Evolutionary conservation across 2,888 invertebrate genomes (phyloP).

Genomic region (Proisotoma minuta): DNA sequence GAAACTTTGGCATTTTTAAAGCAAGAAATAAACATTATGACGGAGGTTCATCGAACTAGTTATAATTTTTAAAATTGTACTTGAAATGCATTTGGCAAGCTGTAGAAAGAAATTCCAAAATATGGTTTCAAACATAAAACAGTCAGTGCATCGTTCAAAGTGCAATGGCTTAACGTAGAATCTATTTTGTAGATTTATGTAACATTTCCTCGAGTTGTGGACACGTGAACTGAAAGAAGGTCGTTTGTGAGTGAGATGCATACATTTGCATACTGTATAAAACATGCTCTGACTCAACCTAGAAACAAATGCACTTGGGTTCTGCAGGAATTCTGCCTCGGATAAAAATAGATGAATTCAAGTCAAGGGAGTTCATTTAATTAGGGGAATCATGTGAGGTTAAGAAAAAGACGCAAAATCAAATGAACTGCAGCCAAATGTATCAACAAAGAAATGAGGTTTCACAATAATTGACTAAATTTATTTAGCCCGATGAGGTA

Average conservation of each 20-base stretch:
- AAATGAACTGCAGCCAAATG: constrained; percentile 20
- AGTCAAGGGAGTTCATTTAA: constrained; percentile 26
- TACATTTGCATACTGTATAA: not conserved
- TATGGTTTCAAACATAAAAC: not conserved
- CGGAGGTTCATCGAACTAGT: not conserved
- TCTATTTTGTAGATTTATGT: not conserved
- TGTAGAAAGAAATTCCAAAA: not conserved
- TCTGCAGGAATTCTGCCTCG: not conserved
- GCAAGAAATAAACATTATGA: no score
- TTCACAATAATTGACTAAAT: not conserved
- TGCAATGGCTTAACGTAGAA: not conserved
- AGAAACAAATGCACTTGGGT: not conserved
- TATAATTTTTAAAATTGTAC: not conserved
- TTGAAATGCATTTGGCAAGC: not conserved
- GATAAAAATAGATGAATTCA: constrained; percentile 20
- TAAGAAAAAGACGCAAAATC: constrained; percentile 23
- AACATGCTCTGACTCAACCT: not conserved
- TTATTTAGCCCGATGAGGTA: not conserved
- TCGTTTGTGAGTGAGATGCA: not conserved
- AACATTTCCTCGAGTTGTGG: not conserved
- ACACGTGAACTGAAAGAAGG: constrained; percentile 4
- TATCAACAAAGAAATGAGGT: constrained; percentile 6
- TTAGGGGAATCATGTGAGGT: constrained; percentile 15
- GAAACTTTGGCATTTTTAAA: no score
- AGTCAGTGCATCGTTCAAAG: not conserved